These are phyloP conservation scores for Drosophila nr. perissopoda DNA, from an alignment of 2,888 invertebrate genomes.

Conservation along the genomic window DNA sequence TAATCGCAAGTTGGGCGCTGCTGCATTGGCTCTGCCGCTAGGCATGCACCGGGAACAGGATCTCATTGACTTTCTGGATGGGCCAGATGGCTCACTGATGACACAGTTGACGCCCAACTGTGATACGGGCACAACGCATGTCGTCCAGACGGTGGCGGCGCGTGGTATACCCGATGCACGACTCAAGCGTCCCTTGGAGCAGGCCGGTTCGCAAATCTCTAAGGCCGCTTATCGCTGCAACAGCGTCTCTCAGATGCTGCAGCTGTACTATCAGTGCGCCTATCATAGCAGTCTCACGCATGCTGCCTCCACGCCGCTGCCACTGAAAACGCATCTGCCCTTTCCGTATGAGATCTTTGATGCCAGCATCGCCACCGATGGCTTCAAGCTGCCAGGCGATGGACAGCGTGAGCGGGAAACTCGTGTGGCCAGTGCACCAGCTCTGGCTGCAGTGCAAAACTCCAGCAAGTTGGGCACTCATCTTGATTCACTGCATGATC, in stretches of 20 bases:
- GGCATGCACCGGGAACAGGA: conserved; percentile 88
- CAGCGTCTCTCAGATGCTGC: conserved; percentile 91
- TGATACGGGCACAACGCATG: conserved; percentile 88
- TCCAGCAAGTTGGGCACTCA: conserved; percentile 89
- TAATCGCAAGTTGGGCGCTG: conserved; percentile 90
- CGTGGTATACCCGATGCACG: conserved; percentile 91
- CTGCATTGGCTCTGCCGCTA: conserved; percentile 89
- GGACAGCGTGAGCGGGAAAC: conserved; percentile 54
- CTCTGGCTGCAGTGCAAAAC: conserved; percentile 92
- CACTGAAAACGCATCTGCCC: conserved; percentile 88
- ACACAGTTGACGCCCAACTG: conserved; percentile 91
- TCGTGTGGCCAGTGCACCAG: conserved; percentile 87
- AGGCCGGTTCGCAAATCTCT: conserved; percentile 86
- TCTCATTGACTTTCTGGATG: conserved; percentile 91
- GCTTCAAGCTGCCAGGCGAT: conserved; percentile 85
- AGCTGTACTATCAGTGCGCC: conserved; percentile 90
- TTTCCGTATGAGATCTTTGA: conserved; percentile 90
- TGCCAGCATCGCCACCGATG: conserved; percentile 86
- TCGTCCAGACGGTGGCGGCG: conserved; percentile 90
- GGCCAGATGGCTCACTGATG: conserved; percentile 86
- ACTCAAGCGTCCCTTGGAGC: conserved; percentile 87
- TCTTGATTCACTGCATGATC: conserved; percentile 89
- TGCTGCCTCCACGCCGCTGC: conserved; percentile 87
- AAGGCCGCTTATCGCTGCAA: conserved; percentile 90
- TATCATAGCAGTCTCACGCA: conserved; percentile 89